These are phyloP conservation scores for Lysandra bellargus DNA, from an alignment of 2,888 invertebrate genomes.

Conservation along the genomic window DNA sequence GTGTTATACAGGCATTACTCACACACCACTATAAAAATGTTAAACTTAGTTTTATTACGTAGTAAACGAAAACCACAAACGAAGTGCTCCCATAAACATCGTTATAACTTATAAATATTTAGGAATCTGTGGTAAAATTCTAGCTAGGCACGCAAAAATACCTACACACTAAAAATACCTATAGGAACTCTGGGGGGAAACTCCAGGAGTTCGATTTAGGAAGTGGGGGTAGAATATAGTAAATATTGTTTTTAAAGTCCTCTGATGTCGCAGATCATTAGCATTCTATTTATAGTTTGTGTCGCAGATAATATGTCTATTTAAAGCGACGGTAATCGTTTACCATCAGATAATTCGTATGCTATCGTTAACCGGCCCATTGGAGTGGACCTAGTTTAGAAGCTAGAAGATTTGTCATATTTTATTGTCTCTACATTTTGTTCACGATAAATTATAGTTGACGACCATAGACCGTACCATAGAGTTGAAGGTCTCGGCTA, in stretches of 20 bases:
- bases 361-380: too few species aligned
- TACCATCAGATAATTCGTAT: too few species aligned
- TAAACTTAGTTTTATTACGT: conserved; percentile 17
- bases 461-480: background rate
- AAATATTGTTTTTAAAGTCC: too few species aligned
- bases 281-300: too few species aligned
- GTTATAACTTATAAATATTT: too few species aligned
- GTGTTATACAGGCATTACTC: background rate
- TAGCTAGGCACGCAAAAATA: background rate
- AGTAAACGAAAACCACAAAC: conserved; percentile 9
- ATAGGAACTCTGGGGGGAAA: too few species aligned
- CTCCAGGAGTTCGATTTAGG: too few species aligned
- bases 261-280: too few species aligned
- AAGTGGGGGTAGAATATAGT: too few species aligned
- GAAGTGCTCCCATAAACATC: conserved; percentile 4
- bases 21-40: background rate
- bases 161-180: too few species aligned
- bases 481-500: conserved; percentile 24
- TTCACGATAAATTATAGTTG: background rate
- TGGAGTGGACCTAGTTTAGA: background rate
- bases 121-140: background rate
- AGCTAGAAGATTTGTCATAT: background rate
- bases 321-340: too few species aligned
- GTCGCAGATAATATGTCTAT: too few species aligned
- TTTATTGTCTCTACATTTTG: background rate